phyloP scores from a whole-genome alignment of 2,113 vertebrate genomes.

The Python bivittatus region DNA sequence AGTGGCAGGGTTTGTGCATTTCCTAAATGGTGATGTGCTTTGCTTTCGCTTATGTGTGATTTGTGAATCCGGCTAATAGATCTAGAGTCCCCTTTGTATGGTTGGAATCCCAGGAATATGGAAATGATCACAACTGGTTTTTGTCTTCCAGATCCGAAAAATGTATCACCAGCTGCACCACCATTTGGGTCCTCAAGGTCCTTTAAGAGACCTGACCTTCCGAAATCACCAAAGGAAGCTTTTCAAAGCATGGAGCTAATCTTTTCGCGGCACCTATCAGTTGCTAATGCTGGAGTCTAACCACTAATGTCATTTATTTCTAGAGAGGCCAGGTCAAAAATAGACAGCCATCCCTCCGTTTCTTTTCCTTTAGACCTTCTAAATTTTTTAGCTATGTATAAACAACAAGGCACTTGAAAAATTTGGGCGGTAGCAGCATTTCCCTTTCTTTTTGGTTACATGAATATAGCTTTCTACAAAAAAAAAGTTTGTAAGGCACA shows the following conservation, averaged over 20 bases:
- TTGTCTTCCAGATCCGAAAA: not conserved
- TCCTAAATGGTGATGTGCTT: not conserved
- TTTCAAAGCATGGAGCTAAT: not conserved
- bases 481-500: not conserved
- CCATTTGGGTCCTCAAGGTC: not conserved
- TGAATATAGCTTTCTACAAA: not conserved
- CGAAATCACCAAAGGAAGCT: not conserved
- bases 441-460: not conserved
- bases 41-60: not conserved
- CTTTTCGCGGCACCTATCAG: not conserved
- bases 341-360: accelerated
- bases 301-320: not conserved
- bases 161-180: not conserved
- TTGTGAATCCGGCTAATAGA: not conserved
- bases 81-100: not conserved
- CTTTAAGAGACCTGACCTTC: not conserved
- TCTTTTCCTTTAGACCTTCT: not conserved
- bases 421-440: not conserved
- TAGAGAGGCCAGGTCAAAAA: accelerated
- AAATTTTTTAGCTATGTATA: not conserved
- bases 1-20: not conserved
- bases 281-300: not conserved
- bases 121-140: too few relatives aligned
- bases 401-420: not conserved
- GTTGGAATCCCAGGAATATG: not conserved